Conservation (phyloP, 2,888 invertebrate species). For the Orchestes rusci region DNA sequence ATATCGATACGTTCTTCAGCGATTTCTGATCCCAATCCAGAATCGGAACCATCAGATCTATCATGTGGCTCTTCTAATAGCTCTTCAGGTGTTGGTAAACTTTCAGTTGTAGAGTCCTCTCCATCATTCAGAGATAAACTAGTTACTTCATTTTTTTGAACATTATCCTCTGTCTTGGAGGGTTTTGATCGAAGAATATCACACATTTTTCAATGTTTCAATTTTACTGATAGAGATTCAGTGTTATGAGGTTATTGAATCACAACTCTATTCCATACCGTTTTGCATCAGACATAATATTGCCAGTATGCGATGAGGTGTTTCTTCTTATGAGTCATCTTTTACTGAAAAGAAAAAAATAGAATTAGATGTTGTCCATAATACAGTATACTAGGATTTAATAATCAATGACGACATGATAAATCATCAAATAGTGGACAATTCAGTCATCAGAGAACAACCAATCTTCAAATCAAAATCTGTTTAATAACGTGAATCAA, state of each 20-base stretch:
- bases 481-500: too few species aligned
- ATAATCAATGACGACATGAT: too few species aligned
- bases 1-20: conserved; percentile 50
- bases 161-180: conserved; percentile 27
- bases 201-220: conserved; percentile 23
- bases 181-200: conserved; percentile 32
- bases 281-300: conserved; percentile 20
- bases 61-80: conserved; percentile 58
- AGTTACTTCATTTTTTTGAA: conserved; percentile 33
- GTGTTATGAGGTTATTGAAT: conserved; percentile 11
- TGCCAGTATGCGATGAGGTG: conserved; percentile 7
- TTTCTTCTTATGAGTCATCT: conserved; percentile 22
- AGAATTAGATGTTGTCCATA: too few species aligned
- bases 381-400: too few species aligned
- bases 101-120: conserved; percentile 58
- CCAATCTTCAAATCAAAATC: too few species aligned
- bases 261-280: neutral
- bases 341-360: conserved; percentile 21
- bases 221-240: conserved; percentile 9
- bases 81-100: conserved; percentile 48
- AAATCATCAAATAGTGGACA: too few species aligned
- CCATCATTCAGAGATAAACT: conserved; percentile 45
- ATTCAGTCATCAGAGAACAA: too few species aligned
- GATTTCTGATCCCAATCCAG: conserved; percentile 72
- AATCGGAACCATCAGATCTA: conserved; percentile 74